Conservation (phyloP, 1,140 invertebrate species). For the Drosophila triauraria region DNA sequence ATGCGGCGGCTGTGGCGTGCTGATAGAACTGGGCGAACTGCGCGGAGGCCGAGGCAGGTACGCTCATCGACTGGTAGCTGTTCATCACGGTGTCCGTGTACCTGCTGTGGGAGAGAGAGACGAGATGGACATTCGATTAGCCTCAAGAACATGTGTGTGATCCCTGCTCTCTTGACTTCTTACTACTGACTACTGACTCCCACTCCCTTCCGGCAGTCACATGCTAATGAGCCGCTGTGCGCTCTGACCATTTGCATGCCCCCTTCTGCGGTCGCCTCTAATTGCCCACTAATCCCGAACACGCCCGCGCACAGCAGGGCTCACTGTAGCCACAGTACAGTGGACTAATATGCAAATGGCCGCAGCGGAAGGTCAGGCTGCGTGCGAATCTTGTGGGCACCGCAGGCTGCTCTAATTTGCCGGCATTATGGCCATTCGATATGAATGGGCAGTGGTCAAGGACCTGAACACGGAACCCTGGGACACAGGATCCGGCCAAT, state of each 20-base stretch:
- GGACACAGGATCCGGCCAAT: slow-evolving; percentile 35
- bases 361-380: slow-evolving; percentile 75
- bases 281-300: slow-evolving; percentile 70
- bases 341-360: slow-evolving; percentile 75
- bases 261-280: slow-evolving; percentile 56
- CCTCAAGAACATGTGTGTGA: slow-evolving; percentile 18
- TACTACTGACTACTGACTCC: background rate
- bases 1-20: slow-evolving; percentile 89
- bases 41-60: slow-evolving; percentile 81
- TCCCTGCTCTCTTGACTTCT: slow-evolving; percentile 9
- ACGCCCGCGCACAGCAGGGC: slow-evolving; percentile 61
- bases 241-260: slow-evolving; percentile 21
- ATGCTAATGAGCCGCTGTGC: slow-evolving; percentile 69
- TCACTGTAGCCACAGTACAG: slow-evolving; percentile 23
- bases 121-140: slow-evolving; percentile 35
- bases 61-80: slow-evolving; percentile 85
- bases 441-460: slow-evolving; percentile 20
- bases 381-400: slow-evolving; percentile 77
- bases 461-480: slow-evolving; percentile 10
- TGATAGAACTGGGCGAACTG: slow-evolving; percentile 94
- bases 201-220: slow-evolving; percentile 23
- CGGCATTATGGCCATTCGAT: slow-evolving; percentile 59
- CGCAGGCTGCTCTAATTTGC: slow-evolving; percentile 69
- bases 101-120: slow-evolving; percentile 54
- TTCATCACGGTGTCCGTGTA: slow-evolving; percentile 85